Evolutionary conservation across 2,797 vertebrate species (phyloP).

Genomic region (Podarcis siculus): DNA sequence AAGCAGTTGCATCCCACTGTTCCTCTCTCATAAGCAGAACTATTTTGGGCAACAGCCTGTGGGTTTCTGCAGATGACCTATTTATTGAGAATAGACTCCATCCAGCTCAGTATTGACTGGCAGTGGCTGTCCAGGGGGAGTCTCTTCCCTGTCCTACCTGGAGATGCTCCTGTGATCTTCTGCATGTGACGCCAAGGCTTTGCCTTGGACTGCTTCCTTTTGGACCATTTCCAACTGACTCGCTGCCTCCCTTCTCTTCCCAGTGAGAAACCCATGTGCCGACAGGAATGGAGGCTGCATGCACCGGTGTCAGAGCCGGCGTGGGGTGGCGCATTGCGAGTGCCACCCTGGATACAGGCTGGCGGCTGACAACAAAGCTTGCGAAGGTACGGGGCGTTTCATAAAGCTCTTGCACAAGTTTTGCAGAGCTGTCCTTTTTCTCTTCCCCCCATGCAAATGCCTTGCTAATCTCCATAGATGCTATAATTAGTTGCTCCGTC

Average conservation of each 20-base stretch:
- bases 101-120: too few species aligned
- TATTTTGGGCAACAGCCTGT: background rate
- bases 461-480: rapidly evolving
- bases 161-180: too few species aligned
- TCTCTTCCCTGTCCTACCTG: too few species aligned
- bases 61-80: background rate
- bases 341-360: slow-evolving; percentile 86
- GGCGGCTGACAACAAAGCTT: slow-evolving; percentile 82
- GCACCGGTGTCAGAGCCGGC: slow-evolving; percentile 83
- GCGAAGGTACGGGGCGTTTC: slow-evolving; percentile 79
- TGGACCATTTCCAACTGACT: background rate
- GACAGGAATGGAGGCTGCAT: slow-evolving; percentile 89
- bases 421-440: rapidly evolving
- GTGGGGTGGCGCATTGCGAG: slow-evolving; percentile 79
- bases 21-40: background rate
- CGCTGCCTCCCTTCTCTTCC: background rate
- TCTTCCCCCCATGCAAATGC: rapidly evolving
- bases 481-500: rapidly evolving
- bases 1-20: background rate
- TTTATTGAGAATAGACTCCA: too few species aligned
- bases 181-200: too few species aligned
- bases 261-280: slow-evolving; percentile 86
- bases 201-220: background rate
- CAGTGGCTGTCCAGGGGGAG: too few species aligned
- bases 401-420: rapidly evolving